A percentile compares a stretch with the other conserved stretches of the same genome.
These are phyloP conservation scores for Erebia epiphron DNA, from an alignment of 2,888 invertebrate genomes.

Conservation along the genomic window DNA sequence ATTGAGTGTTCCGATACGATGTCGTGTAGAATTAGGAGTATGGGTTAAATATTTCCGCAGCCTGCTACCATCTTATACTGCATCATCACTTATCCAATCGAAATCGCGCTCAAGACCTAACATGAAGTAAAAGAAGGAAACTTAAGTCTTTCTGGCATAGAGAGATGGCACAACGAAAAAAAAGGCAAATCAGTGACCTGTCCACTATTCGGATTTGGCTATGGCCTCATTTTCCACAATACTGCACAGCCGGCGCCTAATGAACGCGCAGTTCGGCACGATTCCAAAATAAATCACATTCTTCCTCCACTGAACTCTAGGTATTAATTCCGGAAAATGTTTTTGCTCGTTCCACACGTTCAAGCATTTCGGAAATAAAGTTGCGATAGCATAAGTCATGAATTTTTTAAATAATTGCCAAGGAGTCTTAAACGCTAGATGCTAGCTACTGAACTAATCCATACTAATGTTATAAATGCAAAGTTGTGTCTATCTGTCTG, in stretches of 20 bases:
- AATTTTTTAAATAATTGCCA: background rate
- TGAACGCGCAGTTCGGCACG: constrained; percentile 26
- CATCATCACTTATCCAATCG: too few relatives aligned
- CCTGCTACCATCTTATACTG: too few relatives aligned
- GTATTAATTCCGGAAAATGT: constrained; percentile 28
- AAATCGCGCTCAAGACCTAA: too few relatives aligned
- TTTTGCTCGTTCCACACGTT: constrained; percentile 23
- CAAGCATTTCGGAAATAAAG: constrained; percentile 17
- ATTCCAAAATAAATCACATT: constrained; percentile 29
- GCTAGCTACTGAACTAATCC: too few relatives aligned
- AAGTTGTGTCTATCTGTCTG: too few relatives aligned
- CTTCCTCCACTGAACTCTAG: constrained; percentile 24
- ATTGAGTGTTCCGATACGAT: too few relatives aligned
- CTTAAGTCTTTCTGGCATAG: background rate
- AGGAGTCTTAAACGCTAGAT: too few relatives aligned
- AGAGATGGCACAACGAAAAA: background rate
- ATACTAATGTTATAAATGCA: too few relatives aligned
- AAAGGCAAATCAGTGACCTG: constrained; percentile 11
- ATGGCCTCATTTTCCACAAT: constrained; percentile 24
- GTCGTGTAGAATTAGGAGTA: too few relatives aligned
- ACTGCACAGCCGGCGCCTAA: constrained; percentile 24
- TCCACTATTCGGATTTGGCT: constrained; percentile 15
- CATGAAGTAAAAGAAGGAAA: background rate
- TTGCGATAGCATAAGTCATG: background rate
- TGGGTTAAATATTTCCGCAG: too few relatives aligned